These are phyloP conservation scores for Chalcosyrphus nemorum DNA, from an alignment of 2,888 invertebrate species.

Conservation along the genomic window DNA sequence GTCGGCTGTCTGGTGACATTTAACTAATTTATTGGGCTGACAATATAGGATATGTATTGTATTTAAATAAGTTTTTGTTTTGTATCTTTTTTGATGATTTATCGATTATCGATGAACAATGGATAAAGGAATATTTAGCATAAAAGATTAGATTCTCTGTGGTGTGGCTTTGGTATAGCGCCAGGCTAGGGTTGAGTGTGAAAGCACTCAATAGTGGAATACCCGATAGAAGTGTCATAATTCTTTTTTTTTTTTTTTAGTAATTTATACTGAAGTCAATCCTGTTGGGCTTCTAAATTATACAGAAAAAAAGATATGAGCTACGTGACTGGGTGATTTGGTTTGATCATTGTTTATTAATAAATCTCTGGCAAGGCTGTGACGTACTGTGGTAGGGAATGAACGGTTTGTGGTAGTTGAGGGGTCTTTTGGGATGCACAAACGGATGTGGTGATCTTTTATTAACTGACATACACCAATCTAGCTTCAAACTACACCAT, in stretches of 20 bases:
- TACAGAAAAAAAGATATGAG: neutral
- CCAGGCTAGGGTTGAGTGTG: neutral
- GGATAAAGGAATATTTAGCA: neutral
- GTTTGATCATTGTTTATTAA: neutral
- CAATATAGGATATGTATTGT: slow-evolving; percentile 40
- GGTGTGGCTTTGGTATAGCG: slow-evolving; percentile 22
- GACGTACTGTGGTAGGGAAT: too few species aligned
- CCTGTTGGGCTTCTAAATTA: slow-evolving; percentile 17
- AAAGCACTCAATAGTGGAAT: neutral
- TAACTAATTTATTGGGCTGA: slow-evolving; percentile 63
- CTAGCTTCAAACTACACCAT: too few species aligned
- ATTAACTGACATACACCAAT: too few species aligned
- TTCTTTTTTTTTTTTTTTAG: slow-evolving; percentile 9
- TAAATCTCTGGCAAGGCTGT: too few species aligned
- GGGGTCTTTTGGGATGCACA: too few species aligned
- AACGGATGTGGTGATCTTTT: too few species aligned
- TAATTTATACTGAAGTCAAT: slow-evolving; percentile 48
- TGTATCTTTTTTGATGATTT: slow-evolving; percentile 46
- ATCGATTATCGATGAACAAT: slow-evolving; percentile 40
- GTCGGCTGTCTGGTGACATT: slow-evolving; percentile 40
- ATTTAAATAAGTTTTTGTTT: neutral
- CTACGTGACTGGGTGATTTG: neutral
- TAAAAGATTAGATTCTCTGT: neutral
- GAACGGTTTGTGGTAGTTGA: too few species aligned
- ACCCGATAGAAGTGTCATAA: neutral